These are phyloP conservation scores for Serripes groenlandicus DNA, from an alignment of 2,888 invertebrate species.

Conservation along the genomic window DNA sequence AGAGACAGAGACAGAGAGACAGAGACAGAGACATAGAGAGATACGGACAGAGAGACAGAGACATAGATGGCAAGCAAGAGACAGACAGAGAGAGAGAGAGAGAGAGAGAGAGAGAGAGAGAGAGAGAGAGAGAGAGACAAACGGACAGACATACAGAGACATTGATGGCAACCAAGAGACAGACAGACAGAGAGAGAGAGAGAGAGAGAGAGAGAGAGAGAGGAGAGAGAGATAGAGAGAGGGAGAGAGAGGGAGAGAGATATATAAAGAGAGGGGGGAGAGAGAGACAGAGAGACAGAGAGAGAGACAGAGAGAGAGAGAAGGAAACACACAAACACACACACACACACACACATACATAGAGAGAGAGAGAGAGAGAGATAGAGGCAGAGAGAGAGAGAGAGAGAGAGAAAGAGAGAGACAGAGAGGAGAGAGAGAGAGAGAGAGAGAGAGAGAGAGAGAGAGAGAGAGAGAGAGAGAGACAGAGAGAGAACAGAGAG, in stretches of 20 bases:
- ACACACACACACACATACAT: too few relatives aligned
- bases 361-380: too few relatives aligned
- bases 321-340: too few relatives aligned
- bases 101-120: background rate
- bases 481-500: background rate
- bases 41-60: background rate
- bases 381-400: too few relatives aligned
- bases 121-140: background rate
- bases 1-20: background rate
- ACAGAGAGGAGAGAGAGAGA: background rate
- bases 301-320: background rate
- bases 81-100: too few relatives aligned
- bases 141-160: background rate
- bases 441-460: background rate
- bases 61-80: background rate
- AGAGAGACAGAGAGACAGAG: background rate
- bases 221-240: too few relatives aligned
- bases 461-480: background rate
- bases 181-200: background rate
- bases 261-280: too few relatives aligned
- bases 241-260: too few relatives aligned
- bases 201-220: background rate
- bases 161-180: background rate
- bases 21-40: too few relatives aligned
- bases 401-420: background rate